These are phyloP conservation scores for Zelleria hepariella DNA, from an alignment of 2,888 invertebrate genomes.

Conservation along the genomic window DNA sequence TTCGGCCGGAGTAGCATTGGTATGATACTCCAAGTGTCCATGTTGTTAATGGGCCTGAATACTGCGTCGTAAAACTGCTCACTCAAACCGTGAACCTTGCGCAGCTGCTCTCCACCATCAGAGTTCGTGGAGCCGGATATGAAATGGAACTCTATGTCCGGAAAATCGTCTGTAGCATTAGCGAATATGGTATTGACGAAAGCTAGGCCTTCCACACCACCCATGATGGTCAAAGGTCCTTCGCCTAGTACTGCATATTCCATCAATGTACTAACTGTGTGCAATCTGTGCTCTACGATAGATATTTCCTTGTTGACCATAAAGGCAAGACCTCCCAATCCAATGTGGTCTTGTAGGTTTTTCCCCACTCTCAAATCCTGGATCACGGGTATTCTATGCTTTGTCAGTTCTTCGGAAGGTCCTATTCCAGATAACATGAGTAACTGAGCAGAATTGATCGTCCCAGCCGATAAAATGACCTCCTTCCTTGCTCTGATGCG, in stretches of 20 bases:
- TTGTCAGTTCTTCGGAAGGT: conserved; percentile 78
- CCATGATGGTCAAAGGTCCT: conserved; percentile 88
- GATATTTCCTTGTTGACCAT: conserved; percentile 83
- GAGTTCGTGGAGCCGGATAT: conserved; percentile 89
- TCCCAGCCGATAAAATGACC: conserved; percentile 91
- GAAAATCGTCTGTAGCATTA: conserved; percentile 84
- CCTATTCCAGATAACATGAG: conserved; percentile 94
- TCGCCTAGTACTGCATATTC: conserved; percentile 87
- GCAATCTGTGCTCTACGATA: conserved; percentile 83
- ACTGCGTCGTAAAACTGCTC: conserved; percentile 81
- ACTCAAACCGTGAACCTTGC: conserved; percentile 83
- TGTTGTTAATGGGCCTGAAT: conserved; percentile 81
- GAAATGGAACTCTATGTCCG: conserved; percentile 92
- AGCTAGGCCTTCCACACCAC: conserved; percentile 91
- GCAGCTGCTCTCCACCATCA: conserved; percentile 85
- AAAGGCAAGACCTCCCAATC: conserved; percentile 87
- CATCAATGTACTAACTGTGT: conserved; percentile 83
- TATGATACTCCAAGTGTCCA: conserved; percentile 87
- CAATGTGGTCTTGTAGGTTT: conserved; percentile 92
- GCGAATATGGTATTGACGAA: conserved; percentile 91
- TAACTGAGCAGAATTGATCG: conserved; percentile 94
- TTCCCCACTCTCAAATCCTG: conserved; percentile 87
- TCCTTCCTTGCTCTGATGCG: conserved; percentile 85
- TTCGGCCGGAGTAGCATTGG: conserved; percentile 88
- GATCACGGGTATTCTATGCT: conserved; percentile 82